Conservation (phyloP, 1,140 invertebrate species). For the Eueides isabella region DNA sequence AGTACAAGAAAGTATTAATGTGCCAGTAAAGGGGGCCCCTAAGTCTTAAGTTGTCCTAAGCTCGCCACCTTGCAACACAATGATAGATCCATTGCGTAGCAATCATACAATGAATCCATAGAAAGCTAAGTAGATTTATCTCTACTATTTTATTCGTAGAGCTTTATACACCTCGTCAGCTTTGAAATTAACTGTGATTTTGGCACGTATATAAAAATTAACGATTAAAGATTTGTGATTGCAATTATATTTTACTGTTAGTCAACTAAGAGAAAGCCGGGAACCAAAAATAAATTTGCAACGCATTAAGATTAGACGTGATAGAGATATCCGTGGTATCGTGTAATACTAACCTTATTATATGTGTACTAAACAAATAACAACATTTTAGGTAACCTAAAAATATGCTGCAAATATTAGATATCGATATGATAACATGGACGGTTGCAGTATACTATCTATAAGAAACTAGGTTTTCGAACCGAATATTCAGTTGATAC, state of each 20-base stretch:
- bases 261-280: slow-evolving; percentile 33
- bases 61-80: no score
- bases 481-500: neutral
- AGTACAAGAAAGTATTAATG: no score
- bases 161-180: neutral
- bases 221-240: slow-evolving; percentile 29
- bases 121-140: no score
- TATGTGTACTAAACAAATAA: slow-evolving; percentile 20
- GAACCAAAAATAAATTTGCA: slow-evolving; percentile 35
- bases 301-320: slow-evolving; percentile 37
- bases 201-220: slow-evolving; percentile 1
- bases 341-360: slow-evolving; percentile 42
- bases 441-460: slow-evolving; percentile 17
- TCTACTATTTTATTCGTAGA: neutral
- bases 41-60: no score
- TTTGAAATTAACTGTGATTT: neutral
- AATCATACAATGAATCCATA: no score
- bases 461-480: slow-evolving; percentile 19
- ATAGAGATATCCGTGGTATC: slow-evolving; percentile 28
- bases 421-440: slow-evolving; percentile 31
- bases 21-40: no score
- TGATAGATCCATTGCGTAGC: no score
- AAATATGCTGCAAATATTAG: slow-evolving; percentile 17
- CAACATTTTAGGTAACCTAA: slow-evolving; percentile 24
- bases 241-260: slow-evolving; percentile 39